Evolutionary conservation across 2,113 vertebrate genomes (phyloP).

Genomic region (Lampris megalopsis): DNA sequence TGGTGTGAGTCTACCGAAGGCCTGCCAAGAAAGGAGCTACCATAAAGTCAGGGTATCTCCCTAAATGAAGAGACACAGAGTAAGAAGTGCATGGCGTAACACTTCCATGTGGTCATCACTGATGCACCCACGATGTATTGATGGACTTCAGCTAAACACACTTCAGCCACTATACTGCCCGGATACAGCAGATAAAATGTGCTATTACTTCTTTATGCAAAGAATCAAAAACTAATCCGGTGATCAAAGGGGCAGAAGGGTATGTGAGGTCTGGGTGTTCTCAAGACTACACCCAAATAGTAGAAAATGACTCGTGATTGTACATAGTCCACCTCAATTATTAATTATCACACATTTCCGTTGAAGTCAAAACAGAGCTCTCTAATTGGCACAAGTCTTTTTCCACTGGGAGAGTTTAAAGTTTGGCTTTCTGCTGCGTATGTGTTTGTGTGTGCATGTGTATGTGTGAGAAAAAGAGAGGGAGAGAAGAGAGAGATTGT

Average conservation of each 20-base stretch:
- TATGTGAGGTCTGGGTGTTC: not conserved
- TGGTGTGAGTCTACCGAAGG: conserved; percentile 3
- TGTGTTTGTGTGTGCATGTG: not conserved
- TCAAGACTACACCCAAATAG: not conserved
- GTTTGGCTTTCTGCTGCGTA: not conserved
- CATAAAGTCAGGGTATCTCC: conserved; percentile 36
- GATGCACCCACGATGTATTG: not conserved
- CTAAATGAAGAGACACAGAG: conserved; percentile 29
- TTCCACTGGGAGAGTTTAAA: not conserved
- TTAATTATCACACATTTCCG: conserved; percentile 12
- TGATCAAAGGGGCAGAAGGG: too few relatives aligned
- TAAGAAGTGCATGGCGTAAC: conserved; percentile 48
- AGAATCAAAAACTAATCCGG: conserved; percentile 14
- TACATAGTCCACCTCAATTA: conserved; percentile 20
- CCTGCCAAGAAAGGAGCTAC: conserved; percentile 24
- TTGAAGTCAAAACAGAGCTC: not conserved
- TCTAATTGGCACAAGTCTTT: too few relatives aligned
- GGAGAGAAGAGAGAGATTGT: too few relatives aligned
- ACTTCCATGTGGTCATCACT: conserved; percentile 36
- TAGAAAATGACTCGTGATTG: not conserved
- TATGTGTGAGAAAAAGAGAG: not conserved
- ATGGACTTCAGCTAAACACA: conserved; percentile 17
- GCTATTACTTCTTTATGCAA: not conserved
- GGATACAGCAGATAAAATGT: not conserved
- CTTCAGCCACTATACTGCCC: not conserved